Evolutionary conservation across 2,888 invertebrate genomes (phyloP).

Genomic region (Apamea monoglypha): DNA sequence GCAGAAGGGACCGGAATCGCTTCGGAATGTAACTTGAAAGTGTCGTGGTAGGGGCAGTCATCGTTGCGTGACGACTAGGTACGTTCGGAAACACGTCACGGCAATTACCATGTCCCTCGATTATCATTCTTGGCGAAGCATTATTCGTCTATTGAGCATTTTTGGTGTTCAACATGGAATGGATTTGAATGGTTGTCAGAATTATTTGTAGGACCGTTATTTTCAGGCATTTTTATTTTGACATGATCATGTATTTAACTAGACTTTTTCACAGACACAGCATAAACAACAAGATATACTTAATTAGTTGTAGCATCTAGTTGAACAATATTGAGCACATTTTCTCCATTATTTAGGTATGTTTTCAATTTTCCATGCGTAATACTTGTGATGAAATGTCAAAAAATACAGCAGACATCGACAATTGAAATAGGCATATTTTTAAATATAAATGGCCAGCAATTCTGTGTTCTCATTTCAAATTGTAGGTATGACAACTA

Average conservation of each 20-base stretch:
- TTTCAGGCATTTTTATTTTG: not conserved
- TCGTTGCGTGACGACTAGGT: constrained; percentile 85
- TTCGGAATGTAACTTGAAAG: constrained; percentile 74
- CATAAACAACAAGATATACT: not conserved
- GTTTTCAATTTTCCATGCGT: not conserved
- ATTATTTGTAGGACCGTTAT: not conserved
- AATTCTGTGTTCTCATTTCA: constrained; percentile 69
- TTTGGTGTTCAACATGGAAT: constrained; percentile 53
- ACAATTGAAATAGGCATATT: constrained; percentile 51
- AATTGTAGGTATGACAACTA: constrained; percentile 65
- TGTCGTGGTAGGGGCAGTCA: constrained; percentile 83
- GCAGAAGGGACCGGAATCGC: constrained; percentile 70
- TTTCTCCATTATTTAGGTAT: not conserved
- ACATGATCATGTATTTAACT: not conserved
- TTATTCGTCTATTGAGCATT: constrained; percentile 72
- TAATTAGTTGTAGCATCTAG: not conserved
- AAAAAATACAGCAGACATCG: constrained; percentile 46
- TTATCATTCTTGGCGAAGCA: constrained; percentile 78
- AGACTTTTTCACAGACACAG: not conserved
- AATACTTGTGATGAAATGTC: constrained; percentile 49
- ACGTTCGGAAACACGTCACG: constrained; percentile 79
- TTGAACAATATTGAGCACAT: not conserved
- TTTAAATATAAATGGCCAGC: constrained; percentile 58
- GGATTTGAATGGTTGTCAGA: constrained; percentile 12
- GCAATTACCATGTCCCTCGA: constrained; percentile 82